Evolutionary conservation across 1,140 invertebrate genomes (phyloP).

Genomic region (Brachionus koreanus): DNA sequence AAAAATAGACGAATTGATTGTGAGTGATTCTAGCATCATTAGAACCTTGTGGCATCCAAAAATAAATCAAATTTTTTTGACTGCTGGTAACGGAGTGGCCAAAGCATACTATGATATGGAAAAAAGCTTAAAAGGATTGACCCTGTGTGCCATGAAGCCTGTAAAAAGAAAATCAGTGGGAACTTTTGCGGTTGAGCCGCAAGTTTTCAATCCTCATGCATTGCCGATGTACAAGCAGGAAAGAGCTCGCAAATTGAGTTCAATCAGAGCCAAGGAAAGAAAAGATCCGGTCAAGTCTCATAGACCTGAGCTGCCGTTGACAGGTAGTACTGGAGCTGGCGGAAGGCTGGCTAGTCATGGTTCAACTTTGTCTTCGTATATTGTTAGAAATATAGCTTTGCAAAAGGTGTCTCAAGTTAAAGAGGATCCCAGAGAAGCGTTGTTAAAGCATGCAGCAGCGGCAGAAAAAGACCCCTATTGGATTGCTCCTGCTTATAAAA

Average conservation of each 20-base stretch:
- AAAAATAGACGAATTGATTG: conserved; percentile 63
- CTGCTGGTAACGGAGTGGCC: conserved; percentile 82
- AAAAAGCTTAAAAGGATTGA: conserved; percentile 64
- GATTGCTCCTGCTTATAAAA: conserved; percentile 83
- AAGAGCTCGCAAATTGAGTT: conserved; percentile 70
- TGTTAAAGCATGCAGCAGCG: conserved; percentile 92
- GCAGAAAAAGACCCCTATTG: conserved; percentile 95
- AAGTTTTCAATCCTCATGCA: conserved; percentile 67
- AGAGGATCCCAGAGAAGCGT: conserved; percentile 90
- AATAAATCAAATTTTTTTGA: conserved; percentile 89
- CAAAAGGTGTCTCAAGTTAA: conserved; percentile 85
- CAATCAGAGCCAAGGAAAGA: conserved; percentile 20
- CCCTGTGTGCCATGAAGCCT: conserved; percentile 81
- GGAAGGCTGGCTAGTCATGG: conserved; percentile 89
- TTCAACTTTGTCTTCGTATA: conserved; percentile 91
- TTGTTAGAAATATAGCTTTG: conserved; percentile 87
- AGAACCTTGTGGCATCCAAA: conserved; percentile 91
- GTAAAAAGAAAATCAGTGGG: conserved; percentile 61
- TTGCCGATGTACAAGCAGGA: conserved; percentile 90
- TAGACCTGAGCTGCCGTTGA: conserved; percentile 89
- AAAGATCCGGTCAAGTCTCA: conserved; percentile 67
- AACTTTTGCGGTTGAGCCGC: conserved; percentile 67
- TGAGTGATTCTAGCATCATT: conserved; percentile 65
- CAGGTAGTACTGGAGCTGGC: conserved; percentile 74
- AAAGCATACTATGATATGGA: conserved; percentile 85